Base-by-base conservation (phyloP, 1,140 invertebrate genomes). In the Euwallacea similis region DNA sequence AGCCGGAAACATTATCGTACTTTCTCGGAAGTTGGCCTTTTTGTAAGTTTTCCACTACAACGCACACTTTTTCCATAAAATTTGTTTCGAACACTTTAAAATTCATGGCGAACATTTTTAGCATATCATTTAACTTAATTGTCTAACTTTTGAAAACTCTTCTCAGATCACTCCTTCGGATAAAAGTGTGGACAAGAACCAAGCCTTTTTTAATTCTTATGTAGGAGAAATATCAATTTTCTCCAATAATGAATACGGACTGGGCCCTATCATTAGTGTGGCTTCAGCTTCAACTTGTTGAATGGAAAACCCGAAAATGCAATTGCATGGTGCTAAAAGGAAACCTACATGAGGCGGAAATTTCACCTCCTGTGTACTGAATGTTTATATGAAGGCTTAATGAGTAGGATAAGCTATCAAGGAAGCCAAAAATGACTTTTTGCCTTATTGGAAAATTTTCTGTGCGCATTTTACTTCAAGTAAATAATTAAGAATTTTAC, bases 321-420 rank as follows among this genome's bases (percentile, higher is more conserved):
- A 68, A 61, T 68, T 68, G 66, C 33, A 60, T 21, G 54, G 66
- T 68, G 66, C 50, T 58, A 68, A 68, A 68, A 68, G 66, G 66
- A 68, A 68, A 59, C 66, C 66, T 59, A 53, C 7, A 59, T 11
- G 7, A 33, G 13, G 54, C 11, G 53, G 65, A 46, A 56, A 67
- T 67, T 68, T 61, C 41, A 61, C 15, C 42, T n/a, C 55, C 9
- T 46, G 16, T 9, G n/a, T 21, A 41, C 50, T 41, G 50, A 21
- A 54, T 21, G 47, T 65, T 65, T 56, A 16, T 50, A 50, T 50
- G 46, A 50, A 50, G 13, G 13, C 46, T 13, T 50, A 50, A 50
- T 6, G 46, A 50, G 6, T 10, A 6, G 46, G 13, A 50, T 50
- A 50, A 50, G 13, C 9, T 10, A 10, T 10, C 46, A 50, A 50